phyloP scores from a whole-genome alignment of 2,113 vertebrate species.

The Paradoxurus hermaphroditus region DNA sequence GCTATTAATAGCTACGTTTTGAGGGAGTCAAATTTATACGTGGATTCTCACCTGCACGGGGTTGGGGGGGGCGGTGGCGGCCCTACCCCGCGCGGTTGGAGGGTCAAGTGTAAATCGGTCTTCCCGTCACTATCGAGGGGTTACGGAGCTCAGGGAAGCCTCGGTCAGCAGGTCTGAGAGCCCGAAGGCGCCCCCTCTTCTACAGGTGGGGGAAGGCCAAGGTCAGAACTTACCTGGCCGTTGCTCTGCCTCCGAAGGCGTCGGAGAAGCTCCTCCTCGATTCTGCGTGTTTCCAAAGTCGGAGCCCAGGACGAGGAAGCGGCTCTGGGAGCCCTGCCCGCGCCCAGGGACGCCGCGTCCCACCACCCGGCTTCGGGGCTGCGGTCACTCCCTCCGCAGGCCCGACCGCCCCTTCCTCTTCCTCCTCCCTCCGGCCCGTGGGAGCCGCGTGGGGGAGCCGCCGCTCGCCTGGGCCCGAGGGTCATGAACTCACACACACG shows the following conservation, averaged over 20 bases:
- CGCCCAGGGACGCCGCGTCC: too few species aligned
- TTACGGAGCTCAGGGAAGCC: background rate
- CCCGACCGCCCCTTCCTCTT: background rate
- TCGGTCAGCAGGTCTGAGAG: background rate
- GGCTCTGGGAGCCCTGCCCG: background rate
- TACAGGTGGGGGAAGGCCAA: background rate
- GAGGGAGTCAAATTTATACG: background rate
- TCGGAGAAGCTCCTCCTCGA: background rate
- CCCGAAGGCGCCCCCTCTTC: background rate
- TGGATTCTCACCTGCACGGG: background rate
- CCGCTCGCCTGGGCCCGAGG: background rate
- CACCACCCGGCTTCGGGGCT: background rate
- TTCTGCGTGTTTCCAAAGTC: background rate
- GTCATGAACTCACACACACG: background rate
- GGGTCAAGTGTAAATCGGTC: background rate
- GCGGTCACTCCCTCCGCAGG: rapidly evolving
- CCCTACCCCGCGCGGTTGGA: background rate
- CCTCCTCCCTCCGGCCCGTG: background rate
- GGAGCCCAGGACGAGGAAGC: background rate
- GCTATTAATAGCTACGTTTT: background rate
- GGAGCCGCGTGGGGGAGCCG: too few species aligned
- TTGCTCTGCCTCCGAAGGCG: background rate
- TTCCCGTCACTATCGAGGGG: background rate
- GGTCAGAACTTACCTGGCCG: background rate
- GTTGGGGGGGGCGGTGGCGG: background rate